phyloP scores from a whole-genome alignment of 2,888 invertebrate genomes.

The Cosmia trapezina region DNA sequence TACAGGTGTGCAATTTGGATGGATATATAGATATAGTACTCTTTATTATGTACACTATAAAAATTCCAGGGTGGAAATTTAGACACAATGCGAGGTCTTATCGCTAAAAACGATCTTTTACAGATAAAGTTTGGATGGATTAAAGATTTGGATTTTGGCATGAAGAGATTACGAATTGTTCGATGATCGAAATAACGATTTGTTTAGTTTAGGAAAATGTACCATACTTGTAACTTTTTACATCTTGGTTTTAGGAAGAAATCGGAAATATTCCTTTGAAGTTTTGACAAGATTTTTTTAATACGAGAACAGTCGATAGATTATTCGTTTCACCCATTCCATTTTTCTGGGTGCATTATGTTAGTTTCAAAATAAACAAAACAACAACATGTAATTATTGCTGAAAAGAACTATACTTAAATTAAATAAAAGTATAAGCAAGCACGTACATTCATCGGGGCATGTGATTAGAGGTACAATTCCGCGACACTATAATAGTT shows the following conservation, averaged over 20 bases:
- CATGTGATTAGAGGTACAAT: constrained; percentile 47
- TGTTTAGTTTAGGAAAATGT: not conserved
- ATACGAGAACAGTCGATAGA: not conserved
- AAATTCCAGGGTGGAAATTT: too few relatives aligned
- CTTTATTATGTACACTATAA: too few relatives aligned
- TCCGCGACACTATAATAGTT: constrained; percentile 58
- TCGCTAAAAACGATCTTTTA: too few relatives aligned
- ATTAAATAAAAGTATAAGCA: constrained; percentile 7
- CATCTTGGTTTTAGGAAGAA: not conserved
- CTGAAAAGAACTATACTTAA: not conserved
- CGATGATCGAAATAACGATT: not conserved
- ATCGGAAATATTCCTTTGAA: not conserved
- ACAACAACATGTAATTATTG: not conserved
- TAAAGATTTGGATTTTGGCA: not conserved
- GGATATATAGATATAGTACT: too few relatives aligned
- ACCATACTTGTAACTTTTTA: not conserved
- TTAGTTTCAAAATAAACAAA: not conserved
- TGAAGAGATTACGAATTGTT: not conserved
- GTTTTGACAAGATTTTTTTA: not conserved
- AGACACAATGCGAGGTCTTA: too few relatives aligned
- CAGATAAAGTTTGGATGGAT: too few relatives aligned
- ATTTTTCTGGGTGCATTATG: not conserved
- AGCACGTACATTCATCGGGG: constrained; percentile 7
- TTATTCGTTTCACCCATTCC: not conserved
- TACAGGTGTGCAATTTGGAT: too few relatives aligned